Conservation (phyloP, 2,113 vertebrate genomes). For the Struthio camelus region DNA sequence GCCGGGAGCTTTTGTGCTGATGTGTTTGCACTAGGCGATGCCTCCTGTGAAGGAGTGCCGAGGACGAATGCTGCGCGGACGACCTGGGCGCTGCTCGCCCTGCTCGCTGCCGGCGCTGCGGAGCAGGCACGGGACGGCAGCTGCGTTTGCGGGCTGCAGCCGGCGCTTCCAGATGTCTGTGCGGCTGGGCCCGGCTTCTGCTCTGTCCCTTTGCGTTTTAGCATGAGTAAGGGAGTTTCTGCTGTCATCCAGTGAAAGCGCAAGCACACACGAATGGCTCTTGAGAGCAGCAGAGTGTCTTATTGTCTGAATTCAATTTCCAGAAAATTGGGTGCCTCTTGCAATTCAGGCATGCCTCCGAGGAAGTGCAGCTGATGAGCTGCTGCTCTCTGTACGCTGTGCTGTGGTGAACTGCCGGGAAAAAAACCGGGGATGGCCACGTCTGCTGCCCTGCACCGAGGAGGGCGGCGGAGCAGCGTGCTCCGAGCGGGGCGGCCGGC, state of each 20-base stretch:
- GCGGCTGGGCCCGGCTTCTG: background rate
- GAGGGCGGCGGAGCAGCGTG: rapidly evolving
- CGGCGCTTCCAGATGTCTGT: background rate
- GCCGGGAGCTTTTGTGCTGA: constrained; percentile 41
- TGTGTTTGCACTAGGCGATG: constrained; percentile 9
- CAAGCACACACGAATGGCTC: background rate
- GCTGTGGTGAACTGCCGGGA: background rate
- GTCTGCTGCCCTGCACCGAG: rapidly evolving
- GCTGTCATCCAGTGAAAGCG: background rate
- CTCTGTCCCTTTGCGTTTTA: background rate
- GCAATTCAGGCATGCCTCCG: background rate
- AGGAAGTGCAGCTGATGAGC: background rate
- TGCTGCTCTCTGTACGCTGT: background rate
- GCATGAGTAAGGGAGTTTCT: background rate
- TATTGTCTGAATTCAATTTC: background rate
- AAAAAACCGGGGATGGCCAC: rapidly evolving
- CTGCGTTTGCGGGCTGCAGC: rapidly evolving
- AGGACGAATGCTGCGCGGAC: background rate
- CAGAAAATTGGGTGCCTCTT: constrained; percentile 9
- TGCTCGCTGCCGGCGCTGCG: background rate
- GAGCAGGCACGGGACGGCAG: rapidly evolving
- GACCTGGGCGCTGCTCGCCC: background rate
- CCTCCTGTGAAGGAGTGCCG: background rate
- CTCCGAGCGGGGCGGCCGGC: rapidly evolving
- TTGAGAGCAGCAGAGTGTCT: background rate